Percentiles rank a stretch among this genome's conserved stretches.
Conservation (phyloP, 1,140 invertebrate genomes). For the Drosophila sulfurigaster region DNA sequence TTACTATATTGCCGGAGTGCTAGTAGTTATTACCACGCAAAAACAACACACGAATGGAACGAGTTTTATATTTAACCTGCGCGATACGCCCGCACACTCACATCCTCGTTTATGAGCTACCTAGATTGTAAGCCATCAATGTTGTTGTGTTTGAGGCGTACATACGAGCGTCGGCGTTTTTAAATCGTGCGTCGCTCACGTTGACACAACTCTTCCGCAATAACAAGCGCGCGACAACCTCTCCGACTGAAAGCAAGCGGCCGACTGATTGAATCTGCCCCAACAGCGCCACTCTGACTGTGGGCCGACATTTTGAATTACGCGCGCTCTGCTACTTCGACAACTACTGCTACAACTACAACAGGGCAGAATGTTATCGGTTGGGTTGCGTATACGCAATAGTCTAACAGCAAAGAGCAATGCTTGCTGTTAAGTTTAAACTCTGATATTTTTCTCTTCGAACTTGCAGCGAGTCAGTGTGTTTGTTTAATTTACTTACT, state of each 20-base stretch:
- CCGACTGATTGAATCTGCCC: conserved; percentile 55
- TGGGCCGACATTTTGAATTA: conserved; percentile 33
- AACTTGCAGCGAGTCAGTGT: not conserved
- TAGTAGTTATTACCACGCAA: conserved; percentile 51
- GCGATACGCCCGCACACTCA: conserved; percentile 35
- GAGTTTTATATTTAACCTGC: conserved; percentile 40
- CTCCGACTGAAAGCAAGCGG: conserved; percentile 57
- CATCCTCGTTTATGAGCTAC: conserved; percentile 32
- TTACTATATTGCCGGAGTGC: conserved; percentile 19
- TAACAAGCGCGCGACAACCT: conserved; percentile 59
- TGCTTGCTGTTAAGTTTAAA: conserved; percentile 16
- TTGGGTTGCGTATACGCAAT: conserved; percentile 11
- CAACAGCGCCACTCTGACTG: conserved; percentile 15
- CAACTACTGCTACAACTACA: conserved; percentile 4
- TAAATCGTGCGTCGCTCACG: conserved; percentile 52
- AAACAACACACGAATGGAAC: conserved; percentile 27
- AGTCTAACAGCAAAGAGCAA: conserved; percentile 4
- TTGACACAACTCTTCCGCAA: conserved; percentile 43
- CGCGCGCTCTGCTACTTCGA: conserved; percentile 34
- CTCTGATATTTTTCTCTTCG: conserved; percentile 23
- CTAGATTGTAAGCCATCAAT: conserved; percentile 51
- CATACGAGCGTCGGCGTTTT: conserved; percentile 50
- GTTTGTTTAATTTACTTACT: not conserved
- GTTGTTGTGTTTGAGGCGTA: conserved; percentile 34
- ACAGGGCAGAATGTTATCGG: conserved; percentile 6